Base-by-base conservation (phyloP, 2,888 invertebrate species). In the Euzetes globulus region DNA sequence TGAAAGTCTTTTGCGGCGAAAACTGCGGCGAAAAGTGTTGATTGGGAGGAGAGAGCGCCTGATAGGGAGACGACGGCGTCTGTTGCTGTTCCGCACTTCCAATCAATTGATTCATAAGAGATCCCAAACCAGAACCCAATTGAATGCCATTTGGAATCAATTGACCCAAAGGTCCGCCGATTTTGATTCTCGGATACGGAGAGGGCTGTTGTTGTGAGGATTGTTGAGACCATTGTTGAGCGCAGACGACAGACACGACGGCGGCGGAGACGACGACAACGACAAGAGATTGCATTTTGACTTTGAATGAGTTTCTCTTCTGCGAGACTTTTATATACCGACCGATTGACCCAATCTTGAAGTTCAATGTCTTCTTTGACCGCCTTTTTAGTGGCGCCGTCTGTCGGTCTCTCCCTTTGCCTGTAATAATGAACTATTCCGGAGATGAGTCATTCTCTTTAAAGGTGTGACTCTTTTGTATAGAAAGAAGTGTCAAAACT, bases 131-230 rank as follows among this genome's bases (percentile, higher is more conserved):
- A 6, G 55, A 50, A 13, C 71, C 71, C 37, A 71, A 63, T 41
- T 45, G 70, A 27, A 74, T 71, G 13, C 52, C 52, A 29, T 52
- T 52, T 15, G 71, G 63, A 17, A 74, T 55, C 22, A 74, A 19
- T 71, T 74, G 74, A 15, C 74, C 74, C 25, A 74, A 22, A 45
- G 74, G 74, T 29, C 74, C 74, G n/a, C 71, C 71, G 33, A 74
- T 52, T 58, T 74, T 74, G 37, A 74, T 71, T 3, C 74, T 25
- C 13, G 74, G 71, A 27, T 71, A 74, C 13, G 3, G 33, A 17
- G 4, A 6, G 11, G 2, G 27, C 9, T 22, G 6, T n/a, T 60
- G 60, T 22, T 37, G 41, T 7, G 63, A 63, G 13, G 15, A 50
- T n/a, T n/a, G n/a, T n/a, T n/a, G 29, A 29, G 29, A 63, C 29